Conservation (phyloP, 2,113 vertebrate species). For the Enhydra lutris region DNA sequence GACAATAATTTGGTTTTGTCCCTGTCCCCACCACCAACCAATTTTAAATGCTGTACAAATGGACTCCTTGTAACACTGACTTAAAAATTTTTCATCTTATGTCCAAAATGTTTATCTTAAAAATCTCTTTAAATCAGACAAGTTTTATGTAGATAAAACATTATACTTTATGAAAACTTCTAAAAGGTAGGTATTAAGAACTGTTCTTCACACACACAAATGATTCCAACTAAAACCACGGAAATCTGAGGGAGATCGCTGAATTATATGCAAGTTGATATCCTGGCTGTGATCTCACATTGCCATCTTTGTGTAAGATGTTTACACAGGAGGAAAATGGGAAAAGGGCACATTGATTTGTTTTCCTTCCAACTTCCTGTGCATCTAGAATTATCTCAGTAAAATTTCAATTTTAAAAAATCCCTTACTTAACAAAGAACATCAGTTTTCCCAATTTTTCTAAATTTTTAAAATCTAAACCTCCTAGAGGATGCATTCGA, state of each 20-base stretch:
- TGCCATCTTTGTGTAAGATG: background rate
- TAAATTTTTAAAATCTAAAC: background rate
- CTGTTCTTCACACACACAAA: background rate
- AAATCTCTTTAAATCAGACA: conserved; percentile 32
- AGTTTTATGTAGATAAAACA: background rate
- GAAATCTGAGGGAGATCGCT: background rate
- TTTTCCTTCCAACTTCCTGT: background rate
- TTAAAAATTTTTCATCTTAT: background rate
- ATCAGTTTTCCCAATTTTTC: background rate
- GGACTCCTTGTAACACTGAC: background rate
- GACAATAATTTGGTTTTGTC: conserved; percentile 13
- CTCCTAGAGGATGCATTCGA: no score
- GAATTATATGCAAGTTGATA: background rate
- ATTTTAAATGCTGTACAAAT: conserved; percentile 3
- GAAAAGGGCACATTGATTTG: background rate
- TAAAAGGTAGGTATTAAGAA: conserved; percentile 4
- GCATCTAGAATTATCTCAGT: background rate
- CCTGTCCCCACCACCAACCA: background rate
- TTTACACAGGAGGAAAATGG: accelerated
- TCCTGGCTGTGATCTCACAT: background rate
- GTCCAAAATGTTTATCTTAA: conserved; percentile 13
- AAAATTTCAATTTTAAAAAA: background rate
- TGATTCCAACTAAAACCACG: background rate
- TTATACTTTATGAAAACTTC: conserved; percentile 17
- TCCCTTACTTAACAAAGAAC: background rate